A percentile compares a stretch with the other conserved stretches of the same genome.
Conservation (phyloP, 2,888 invertebrate genomes). For the Branchellion lobata region DNA sequence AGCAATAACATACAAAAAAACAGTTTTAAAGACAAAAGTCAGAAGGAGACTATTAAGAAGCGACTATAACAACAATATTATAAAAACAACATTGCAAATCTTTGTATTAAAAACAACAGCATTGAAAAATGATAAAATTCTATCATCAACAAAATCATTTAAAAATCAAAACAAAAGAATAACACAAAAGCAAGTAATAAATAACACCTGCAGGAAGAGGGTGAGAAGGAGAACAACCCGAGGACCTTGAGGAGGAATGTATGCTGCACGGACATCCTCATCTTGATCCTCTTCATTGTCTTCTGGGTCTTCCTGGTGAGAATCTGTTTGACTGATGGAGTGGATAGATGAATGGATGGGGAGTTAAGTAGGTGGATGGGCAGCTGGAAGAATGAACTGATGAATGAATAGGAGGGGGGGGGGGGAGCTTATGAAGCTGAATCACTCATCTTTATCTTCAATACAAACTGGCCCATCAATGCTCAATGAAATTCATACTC, state of each 20-base stretch:
- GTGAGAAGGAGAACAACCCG: constrained; percentile 6
- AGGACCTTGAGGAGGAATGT: constrained; percentile 54
- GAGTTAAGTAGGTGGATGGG: background rate
- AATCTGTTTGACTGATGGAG: constrained; percentile 37
- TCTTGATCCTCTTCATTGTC: constrained; percentile 65
- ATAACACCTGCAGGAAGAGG: no score
- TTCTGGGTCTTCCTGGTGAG: constrained; percentile 68
- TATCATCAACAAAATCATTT: no score
- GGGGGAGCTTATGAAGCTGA: background rate
- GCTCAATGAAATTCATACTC: background rate
- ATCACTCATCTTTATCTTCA: background rate
- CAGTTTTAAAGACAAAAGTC: no score
- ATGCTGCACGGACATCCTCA: constrained; percentile 67
- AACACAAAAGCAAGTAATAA: no score
- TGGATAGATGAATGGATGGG: background rate
- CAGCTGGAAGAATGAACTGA: background rate
- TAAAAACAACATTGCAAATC: no score
- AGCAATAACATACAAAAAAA: no score
- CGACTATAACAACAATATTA: no score
- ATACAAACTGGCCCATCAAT: background rate
- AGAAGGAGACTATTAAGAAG: no score
- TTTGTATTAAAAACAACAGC: no score
- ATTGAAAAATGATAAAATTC: no score
- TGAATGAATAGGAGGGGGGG: background rate
- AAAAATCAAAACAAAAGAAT: no score